A percentile compares a stretch with the other conserved stretches of the same genome.
Conservation (phyloP, 2,797 vertebrate species). For the Pantherophis vulpinus region DNA sequence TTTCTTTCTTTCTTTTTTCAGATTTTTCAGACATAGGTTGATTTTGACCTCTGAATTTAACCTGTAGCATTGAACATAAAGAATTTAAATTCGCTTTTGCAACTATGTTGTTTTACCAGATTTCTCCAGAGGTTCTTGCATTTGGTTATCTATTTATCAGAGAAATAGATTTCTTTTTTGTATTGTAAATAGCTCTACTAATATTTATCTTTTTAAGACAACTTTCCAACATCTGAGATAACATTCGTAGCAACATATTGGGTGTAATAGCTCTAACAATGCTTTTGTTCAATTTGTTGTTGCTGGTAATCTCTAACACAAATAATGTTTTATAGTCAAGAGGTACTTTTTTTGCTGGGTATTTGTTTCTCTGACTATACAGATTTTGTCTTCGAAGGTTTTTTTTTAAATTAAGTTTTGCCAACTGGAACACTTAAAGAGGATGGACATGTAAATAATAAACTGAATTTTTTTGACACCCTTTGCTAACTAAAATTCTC, state of each 20-base stretch:
- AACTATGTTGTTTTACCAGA: background rate
- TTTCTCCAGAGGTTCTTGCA: background rate
- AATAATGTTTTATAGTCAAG: conserved; percentile 42
- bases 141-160: background rate
- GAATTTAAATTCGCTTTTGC: background rate
- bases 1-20: conserved; percentile 11
- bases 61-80: conserved; percentile 35
- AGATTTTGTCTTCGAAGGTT: conserved; percentile 51
- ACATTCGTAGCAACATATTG: background rate
- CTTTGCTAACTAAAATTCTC: conserved; percentile 43
- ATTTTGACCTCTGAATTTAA: conserved; percentile 2
- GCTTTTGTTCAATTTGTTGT: background rate
- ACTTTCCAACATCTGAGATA: background rate
- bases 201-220: conserved; percentile 16
- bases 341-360: conserved; percentile 60
- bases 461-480: conserved; percentile 31
- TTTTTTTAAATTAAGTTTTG: conserved; percentile 24
- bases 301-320: conserved; percentile 59
- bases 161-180: background rate
- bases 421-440: conserved; percentile 25
- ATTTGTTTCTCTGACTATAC: conserved; percentile 57
- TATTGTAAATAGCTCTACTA: background rate
- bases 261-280: background rate
- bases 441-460: conserved; percentile 45
- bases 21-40: conserved; percentile 5